These are phyloP conservation scores for Chaitophorus viminalis DNA, from an alignment of 2,888 invertebrate genomes.

Conservation along the genomic window DNA sequence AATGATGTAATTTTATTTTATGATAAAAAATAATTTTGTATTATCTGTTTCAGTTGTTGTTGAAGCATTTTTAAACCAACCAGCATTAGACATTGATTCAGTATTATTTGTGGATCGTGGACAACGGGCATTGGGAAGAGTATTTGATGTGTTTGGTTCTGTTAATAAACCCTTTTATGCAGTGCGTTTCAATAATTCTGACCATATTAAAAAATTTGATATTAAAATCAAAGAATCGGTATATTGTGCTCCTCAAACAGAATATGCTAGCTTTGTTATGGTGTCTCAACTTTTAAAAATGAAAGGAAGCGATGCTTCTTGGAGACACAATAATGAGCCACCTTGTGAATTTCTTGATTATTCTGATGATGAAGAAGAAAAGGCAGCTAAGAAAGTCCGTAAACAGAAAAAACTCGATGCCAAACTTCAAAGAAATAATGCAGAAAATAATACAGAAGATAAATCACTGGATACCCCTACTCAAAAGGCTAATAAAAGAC, in stretches of 20 bases:
- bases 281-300: constrained; percentile 78
- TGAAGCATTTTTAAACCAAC: constrained; percentile 76
- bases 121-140: constrained; percentile 78
- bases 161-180: constrained; percentile 87
- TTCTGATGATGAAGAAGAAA: constrained; percentile 91
- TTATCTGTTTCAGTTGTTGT: constrained; percentile 76
- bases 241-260: constrained; percentile 83
- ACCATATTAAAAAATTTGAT: constrained; percentile 78
- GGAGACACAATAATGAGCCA: constrained; percentile 84
- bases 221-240: constrained; percentile 78
- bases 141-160: constrained; percentile 93
- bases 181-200: constrained; percentile 84
- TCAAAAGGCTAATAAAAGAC: not conserved
- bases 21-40: constrained; percentile 10
- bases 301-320: constrained; percentile 89
- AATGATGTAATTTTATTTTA: not conserved
- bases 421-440: not conserved
- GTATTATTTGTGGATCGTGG: constrained; percentile 86
- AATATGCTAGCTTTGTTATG: constrained; percentile 81
- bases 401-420: constrained; percentile 15
- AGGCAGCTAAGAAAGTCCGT: constrained; percentile 66
- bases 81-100: constrained; percentile 86
- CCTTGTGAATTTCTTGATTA: constrained; percentile 79
- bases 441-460: not conserved
- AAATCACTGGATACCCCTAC: not conserved